Conservation (phyloP, 1,140 invertebrate species). For the Tetragonula clypearis region DNA sequence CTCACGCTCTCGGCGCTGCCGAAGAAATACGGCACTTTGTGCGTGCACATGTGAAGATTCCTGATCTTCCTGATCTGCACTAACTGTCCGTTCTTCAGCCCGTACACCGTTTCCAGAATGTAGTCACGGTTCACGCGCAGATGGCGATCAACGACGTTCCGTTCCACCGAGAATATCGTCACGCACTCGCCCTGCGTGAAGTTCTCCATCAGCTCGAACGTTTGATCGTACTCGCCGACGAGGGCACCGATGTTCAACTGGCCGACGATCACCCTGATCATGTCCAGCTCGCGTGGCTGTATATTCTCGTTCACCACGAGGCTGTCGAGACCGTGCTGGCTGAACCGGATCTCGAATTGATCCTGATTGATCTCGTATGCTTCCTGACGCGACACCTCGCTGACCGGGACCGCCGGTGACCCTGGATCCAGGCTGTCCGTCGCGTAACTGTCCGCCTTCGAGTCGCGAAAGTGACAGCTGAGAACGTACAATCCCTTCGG, state of each 20-base stretch:
- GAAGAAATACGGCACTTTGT: constrained; percentile 56
- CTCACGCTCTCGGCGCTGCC: constrained; percentile 35
- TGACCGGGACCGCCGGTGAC: background rate
- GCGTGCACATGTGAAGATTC: constrained; percentile 47
- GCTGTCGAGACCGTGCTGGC: constrained; percentile 34
- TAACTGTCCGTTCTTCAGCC: constrained; percentile 22
- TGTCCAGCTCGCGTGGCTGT: constrained; percentile 57
- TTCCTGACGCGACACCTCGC: constrained; percentile 27
- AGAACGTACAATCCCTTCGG: constrained; percentile 53
- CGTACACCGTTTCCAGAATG: constrained; percentile 18
- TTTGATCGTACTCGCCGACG: background rate
- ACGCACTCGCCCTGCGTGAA: constrained; percentile 53
- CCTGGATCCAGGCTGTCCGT: constrained; percentile 31
- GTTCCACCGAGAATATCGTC: constrained; percentile 33
- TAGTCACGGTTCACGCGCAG: background rate
- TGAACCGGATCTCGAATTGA: constrained; percentile 67
- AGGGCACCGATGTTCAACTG: constrained; percentile 51
- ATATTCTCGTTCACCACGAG: constrained; percentile 57
- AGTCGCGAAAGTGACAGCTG: constrained; percentile 61
- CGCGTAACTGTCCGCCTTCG: constrained; percentile 55
- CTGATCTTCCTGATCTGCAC: constrained; percentile 43
- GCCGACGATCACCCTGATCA: constrained; percentile 53
- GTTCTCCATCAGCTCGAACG: constrained; percentile 46
- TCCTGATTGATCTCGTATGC: constrained; percentile 53
- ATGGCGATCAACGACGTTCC: background rate